A percentile compares a stretch with the other conserved stretches of the same genome.
phyloP scores from a whole-genome alignment of 2,113 vertebrate genomes.

The Silurus glanis region DNA sequence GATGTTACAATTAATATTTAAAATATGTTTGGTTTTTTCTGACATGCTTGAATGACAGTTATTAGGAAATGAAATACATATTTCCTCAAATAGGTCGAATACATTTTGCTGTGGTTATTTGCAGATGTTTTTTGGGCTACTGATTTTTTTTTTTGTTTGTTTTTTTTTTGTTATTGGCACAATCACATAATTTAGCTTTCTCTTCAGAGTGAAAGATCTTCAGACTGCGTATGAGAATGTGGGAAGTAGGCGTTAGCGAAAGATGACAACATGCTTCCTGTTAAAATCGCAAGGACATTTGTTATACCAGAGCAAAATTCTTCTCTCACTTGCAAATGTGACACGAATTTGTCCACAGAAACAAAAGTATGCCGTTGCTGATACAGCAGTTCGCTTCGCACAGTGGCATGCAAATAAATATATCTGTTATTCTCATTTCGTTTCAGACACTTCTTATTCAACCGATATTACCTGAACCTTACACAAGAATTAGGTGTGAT shows the following conservation, averaged over 20 bases:
- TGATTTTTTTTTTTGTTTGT: conserved; percentile 11
- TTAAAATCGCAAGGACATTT: not conserved
- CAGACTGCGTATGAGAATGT: not conserved
- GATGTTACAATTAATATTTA: conserved; percentile 43
- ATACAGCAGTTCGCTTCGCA: not conserved
- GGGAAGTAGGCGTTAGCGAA: not conserved
- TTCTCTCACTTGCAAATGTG: not conserved
- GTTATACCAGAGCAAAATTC: not conserved
- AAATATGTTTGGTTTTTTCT: conserved; percentile 25
- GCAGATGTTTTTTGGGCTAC: conserved; percentile 3
- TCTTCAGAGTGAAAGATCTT: not conserved
- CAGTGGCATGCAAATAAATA: not conserved
- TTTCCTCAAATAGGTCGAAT: conserved; percentile 3
- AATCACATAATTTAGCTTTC: not conserved
- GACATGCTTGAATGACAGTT: conserved; percentile 24
- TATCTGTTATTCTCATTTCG: not conserved
- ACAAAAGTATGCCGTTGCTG: not conserved
- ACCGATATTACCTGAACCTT: not conserved
- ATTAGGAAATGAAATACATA: conserved; percentile 33
- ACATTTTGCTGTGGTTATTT: conserved; percentile 10
- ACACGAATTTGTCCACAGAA: not conserved
- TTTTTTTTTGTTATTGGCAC: not conserved
- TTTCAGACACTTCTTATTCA: not conserved
- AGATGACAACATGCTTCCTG: not conserved
- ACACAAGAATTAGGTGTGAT: not conserved